Base-by-base conservation (phyloP, 2,113 vertebrate species). In the Phrynosoma platyrhinos region DNA sequence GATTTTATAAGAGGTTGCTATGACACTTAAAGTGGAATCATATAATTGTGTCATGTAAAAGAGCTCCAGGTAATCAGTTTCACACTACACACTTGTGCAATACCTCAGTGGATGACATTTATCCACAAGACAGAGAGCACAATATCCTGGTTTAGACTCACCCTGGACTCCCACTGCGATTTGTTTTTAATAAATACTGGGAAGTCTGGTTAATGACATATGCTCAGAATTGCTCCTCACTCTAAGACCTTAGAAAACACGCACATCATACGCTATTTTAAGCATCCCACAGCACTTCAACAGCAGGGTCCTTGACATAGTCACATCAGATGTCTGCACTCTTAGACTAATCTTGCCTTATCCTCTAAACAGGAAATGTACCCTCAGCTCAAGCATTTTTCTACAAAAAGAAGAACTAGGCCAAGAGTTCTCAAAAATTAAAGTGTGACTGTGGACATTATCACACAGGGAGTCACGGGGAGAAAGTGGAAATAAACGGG, bases 321-420 rank as follows among this genome's bases (percentile, higher is more conserved):
- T 76, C 87, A n/a, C 25, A 79, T 88, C 89, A 27, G 88, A 80
- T 12, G 53, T 87, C 90, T 90, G 91, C 52, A 1, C 86, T 87
- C 32, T 0, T 42, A 85, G 90, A 86, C 89, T 91, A 84, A 91
- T 86, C 91, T 91, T 42, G 0, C 0, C 87, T 55, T 89, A 80
- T 72, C 90, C 62, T 91, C 90, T 85, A 84, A 94, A 95, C 94
- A 94, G 91, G 94, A 96, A 96, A 92, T 55, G 80, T 88, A 2
- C 86, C 92, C 93, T 84, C 83, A 90, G 84, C 91, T 85, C 30
- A 0, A 58, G 53, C 89, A 8, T 66, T 76, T 87, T 21, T 69
- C 58, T 82, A 90, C 30, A 53, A 66, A 91, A 89, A 93, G 91
- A 91, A 95, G 87, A 90, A 90, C 82, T 91, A 40, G 3, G 87